Conservation (phyloP, 2,797 vertebrate species). For the Hydrophis major region DNA sequence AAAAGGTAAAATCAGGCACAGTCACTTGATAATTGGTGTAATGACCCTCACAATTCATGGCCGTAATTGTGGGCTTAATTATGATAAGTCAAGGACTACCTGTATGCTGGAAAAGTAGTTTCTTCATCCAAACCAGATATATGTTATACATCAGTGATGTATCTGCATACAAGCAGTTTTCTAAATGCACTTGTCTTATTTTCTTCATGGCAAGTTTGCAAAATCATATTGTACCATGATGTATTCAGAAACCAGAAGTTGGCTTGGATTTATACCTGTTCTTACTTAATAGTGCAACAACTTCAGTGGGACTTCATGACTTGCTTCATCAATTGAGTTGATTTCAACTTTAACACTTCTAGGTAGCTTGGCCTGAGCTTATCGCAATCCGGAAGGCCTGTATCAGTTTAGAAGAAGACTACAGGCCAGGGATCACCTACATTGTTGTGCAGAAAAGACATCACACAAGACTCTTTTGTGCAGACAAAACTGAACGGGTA, state of each 20-base stretch:
- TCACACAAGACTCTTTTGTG: slow-evolving; percentile 97
- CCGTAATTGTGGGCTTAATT: not conserved
- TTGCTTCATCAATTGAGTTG: not conserved
- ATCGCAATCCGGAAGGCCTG: slow-evolving; percentile 98
- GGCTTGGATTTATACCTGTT: not conserved
- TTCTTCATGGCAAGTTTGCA: not conserved
- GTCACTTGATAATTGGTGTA: not conserved
- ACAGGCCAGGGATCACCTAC: slow-evolving; percentile 96
- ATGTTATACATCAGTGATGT: not conserved
- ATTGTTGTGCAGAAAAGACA: slow-evolving; percentile 98
- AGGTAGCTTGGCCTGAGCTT: slow-evolving; percentile 98
- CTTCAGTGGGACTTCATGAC: not conserved
- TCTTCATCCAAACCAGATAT: not conserved
- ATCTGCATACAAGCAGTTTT: not conserved
- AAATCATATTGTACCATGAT: not conserved
- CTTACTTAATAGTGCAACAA: not conserved
- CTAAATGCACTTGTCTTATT: not conserved
- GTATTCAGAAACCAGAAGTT: not conserved
- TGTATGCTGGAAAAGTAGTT: not conserved
- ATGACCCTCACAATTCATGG: not conserved
- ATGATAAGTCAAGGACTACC: not conserved
- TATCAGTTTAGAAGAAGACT: slow-evolving; percentile 98
- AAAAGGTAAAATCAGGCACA: not conserved
- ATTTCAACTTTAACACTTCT: slow-evolving; percentile 17
- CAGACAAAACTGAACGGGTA: slow-evolving; percentile 97